Evolutionary conservation across 1,140 invertebrate species (phyloP).

Genomic region (Anoplolepis gracilipes): DNA sequence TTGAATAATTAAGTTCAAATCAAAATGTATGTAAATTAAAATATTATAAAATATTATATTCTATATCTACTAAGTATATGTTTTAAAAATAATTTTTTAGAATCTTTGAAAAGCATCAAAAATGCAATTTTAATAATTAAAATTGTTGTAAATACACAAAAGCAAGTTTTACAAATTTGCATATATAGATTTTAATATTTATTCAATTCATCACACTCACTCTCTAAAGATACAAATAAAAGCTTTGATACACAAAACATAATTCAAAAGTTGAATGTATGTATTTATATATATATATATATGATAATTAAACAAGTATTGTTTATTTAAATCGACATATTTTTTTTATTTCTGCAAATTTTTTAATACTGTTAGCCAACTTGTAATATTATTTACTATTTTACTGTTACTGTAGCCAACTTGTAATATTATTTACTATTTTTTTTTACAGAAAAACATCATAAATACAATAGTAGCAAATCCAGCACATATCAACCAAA

Average conservation of each 20-base stretch:
- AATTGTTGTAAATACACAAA: too few relatives aligned
- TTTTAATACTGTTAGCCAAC: neutral
- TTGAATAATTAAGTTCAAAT: too few relatives aligned
- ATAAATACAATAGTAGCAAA: constrained; percentile 99
- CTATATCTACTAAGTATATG: too few relatives aligned
- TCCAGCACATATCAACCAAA: constrained; percentile 95
- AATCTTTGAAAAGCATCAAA: too few relatives aligned
- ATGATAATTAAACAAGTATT: constrained; percentile 5
- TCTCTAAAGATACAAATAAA: neutral
- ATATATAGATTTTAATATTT: neutral
- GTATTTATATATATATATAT: neutral
- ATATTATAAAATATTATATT: too few relatives aligned
- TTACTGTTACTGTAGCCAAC: too few relatives aligned
- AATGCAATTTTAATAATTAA: too few relatives aligned
- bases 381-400: constrained; percentile 39
- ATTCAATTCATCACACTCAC: neutral
- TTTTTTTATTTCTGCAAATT: neutral
- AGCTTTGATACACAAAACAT: constrained; percentile 14
- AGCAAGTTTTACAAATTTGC: neutral
- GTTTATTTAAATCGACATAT: constrained; percentile 2
- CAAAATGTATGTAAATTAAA: too few relatives aligned
- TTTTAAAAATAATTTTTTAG: too few relatives aligned
- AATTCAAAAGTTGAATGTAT: constrained; percentile 3
- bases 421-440: too few relatives aligned
- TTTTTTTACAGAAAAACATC: constrained; percentile 92